Percentiles rank a stretch among this genome's conserved stretches.
These are phyloP conservation scores for Melinaea marsaeus DNA, from an alignment of 2,888 invertebrate species.

Conservation along the genomic window DNA sequence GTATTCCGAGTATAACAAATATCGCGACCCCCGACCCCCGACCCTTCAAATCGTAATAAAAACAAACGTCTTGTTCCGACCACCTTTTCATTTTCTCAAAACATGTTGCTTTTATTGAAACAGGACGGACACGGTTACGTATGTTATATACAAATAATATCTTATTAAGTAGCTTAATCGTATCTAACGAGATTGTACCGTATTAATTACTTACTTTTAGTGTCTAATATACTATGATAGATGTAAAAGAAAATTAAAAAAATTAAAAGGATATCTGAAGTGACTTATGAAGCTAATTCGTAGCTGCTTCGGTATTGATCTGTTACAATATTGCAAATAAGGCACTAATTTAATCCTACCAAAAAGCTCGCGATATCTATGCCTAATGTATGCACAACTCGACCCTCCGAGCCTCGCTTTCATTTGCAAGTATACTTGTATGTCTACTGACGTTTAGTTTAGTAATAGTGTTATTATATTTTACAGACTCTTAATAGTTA, in stretches of 20 bases:
- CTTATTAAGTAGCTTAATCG: no score
- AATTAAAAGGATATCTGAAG: neutral
- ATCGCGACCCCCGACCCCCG: conserved; percentile 49
- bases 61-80: conserved; percentile 48
- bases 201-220: neutral
- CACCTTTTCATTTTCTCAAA: conserved; percentile 55
- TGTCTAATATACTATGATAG: no score
- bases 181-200: neutral
- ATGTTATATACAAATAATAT: no score
- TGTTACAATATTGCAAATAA: conserved; percentile 44
- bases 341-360: conserved; percentile 70
- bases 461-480: neutral
- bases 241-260: no score
- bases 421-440: conserved; percentile 33
- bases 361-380: conserved; percentile 73
- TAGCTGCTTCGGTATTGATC: neutral
- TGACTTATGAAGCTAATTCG: neutral
- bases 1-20: conserved; percentile 43
- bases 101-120: conserved; percentile 53
- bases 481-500: no score
- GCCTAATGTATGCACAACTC: conserved; percentile 71
- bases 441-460: neutral
- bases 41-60: conserved; percentile 54
- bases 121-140: conserved; percentile 34
- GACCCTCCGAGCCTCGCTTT: conserved; percentile 51